Evolutionary conservation across 1,140 invertebrate genomes (phyloP).

Genomic region (Drosophila asahinai): DNA sequence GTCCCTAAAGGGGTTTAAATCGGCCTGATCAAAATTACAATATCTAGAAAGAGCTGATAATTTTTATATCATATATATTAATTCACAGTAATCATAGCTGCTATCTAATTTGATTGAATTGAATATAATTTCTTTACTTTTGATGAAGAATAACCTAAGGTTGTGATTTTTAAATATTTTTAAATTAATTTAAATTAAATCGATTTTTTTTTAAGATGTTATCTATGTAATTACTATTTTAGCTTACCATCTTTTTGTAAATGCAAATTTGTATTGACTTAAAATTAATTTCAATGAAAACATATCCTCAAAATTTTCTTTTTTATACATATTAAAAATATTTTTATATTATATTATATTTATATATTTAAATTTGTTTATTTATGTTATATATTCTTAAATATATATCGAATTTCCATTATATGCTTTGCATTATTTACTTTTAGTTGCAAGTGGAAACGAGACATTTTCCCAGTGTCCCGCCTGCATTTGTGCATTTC

Average conservation of each 20-base stretch:
- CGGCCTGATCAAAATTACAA: too few relatives aligned
- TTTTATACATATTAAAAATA: not conserved
- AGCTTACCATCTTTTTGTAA: too few relatives aligned
- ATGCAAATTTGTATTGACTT: not conserved
- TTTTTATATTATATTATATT: not conserved
- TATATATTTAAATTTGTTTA: not conserved
- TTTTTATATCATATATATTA: too few relatives aligned
- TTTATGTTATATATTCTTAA: not conserved
- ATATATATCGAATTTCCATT: too few relatives aligned
- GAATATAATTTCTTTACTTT: not conserved
- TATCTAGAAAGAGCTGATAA: not conserved
- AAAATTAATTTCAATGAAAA: not conserved
- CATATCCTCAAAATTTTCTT: too few relatives aligned
- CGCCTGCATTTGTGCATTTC: slow-evolving; percentile 11
- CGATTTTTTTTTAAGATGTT: too few relatives aligned
- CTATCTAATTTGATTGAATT: not conserved
- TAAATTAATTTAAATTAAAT: not conserved
- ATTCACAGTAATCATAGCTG: too few relatives aligned
- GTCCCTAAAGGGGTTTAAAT: not conserved
- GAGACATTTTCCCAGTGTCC: slow-evolving; percentile 2
- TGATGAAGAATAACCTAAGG: not conserved
- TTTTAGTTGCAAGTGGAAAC: too few relatives aligned
- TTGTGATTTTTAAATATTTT: not conserved
- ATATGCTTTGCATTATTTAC: too few relatives aligned
- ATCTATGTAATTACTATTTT: too few relatives aligned